These are phyloP conservation scores for Nematostella vectensis DNA, from an alignment of 92 coral and sea anemone genomes.

Conservation along the genomic window DNA sequence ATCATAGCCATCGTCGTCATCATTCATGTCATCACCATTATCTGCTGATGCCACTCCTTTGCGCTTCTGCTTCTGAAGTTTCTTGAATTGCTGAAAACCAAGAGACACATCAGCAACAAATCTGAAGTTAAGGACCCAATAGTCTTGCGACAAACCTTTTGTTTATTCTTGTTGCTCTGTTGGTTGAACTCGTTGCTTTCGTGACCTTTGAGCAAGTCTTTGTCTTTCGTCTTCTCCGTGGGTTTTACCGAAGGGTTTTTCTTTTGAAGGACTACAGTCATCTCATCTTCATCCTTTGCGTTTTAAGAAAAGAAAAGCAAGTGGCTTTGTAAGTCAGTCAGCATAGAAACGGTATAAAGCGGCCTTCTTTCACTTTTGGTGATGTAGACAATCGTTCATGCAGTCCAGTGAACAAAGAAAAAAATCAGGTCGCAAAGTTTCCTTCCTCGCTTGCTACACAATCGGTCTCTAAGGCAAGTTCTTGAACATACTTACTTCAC, in stretches of 20 bases:
- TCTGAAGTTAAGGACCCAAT: too few species aligned
- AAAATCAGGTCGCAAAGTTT: too few species aligned
- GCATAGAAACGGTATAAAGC: too few species aligned
- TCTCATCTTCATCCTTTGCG: constrained; percentile 45
- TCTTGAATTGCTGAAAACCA: constrained; percentile 49
- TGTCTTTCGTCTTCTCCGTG: constrained; percentile 14
- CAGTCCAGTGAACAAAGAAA: too few species aligned
- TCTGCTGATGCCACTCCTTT: constrained; percentile 30
- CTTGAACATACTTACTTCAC: constrained; percentile 32
- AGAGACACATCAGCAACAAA: not conserved
- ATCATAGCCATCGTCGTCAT: constrained; percentile 37
- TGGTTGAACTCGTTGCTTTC: constrained; percentile 64
- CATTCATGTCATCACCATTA: constrained; percentile 5
- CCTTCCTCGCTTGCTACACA: too few species aligned
- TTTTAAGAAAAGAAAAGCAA: not conserved
- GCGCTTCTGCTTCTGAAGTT: constrained; percentile 56
- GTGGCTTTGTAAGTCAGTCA: not conserved
- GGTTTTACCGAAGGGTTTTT: constrained; percentile 18
- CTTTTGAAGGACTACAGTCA: constrained; percentile 40
- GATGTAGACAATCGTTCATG: too few species aligned
- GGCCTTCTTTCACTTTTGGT: too few species aligned
- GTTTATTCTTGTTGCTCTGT: constrained; percentile 63
- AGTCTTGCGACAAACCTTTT: too few species aligned
- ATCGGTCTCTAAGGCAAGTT: too few species aligned
- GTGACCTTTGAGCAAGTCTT: constrained; percentile 13